Base-by-base conservation (phyloP, 2,797 vertebrate species). In the Jordanella pulchra region DNA sequence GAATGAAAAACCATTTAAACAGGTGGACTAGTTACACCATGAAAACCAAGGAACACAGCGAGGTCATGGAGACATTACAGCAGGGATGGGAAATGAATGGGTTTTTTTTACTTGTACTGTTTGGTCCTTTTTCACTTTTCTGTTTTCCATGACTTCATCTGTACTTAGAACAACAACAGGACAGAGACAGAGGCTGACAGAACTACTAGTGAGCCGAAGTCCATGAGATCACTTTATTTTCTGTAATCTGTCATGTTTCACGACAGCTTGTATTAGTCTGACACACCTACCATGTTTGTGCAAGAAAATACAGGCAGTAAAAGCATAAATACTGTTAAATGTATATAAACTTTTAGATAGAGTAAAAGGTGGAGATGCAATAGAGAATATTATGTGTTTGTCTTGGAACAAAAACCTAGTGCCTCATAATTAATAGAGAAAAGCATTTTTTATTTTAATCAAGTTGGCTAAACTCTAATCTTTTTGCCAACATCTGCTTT, bases 221-320 rank as follows among this genome's bases (percentile, higher is more conserved):
- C 51, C 42, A 56, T 72, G 61, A 74, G 55, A 32, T 74, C 54
- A 67, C 13, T 53, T 61, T 61, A 61, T n/a, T 30, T 11, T 17
- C 56, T 63, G n/a, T 30, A 32, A 14, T 21, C 23, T 32, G 48
- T 35, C 66, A 45, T 32, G 66, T 48, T 67, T 32, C 55, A 61
- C 44, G 70, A 30, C 64, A 39, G n/a, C 30, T 45, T 17, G 14
- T 11, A n/a, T 65, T 58, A 44, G 28, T 55, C 53, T 74, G 65
- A 68, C 72, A 60, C 48, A 47, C 14, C 11, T 28, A 61, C 71
- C 15, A 28, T 54, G 61, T 23, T 21, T 63, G 32, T 32, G 47
- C 18, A 7, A 32, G 35, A 45, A 45, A 39, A 30, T 17, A 21
- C 32, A 61, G 28, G n/a, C 23, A 21, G 7, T 7, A 12, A 30